A percentile compares a stretch with the other conserved stretches of the same genome.
Evolutionary conservation across 2,888 invertebrate species (phyloP).

Genomic region (Dilophus febrilis): DNA sequence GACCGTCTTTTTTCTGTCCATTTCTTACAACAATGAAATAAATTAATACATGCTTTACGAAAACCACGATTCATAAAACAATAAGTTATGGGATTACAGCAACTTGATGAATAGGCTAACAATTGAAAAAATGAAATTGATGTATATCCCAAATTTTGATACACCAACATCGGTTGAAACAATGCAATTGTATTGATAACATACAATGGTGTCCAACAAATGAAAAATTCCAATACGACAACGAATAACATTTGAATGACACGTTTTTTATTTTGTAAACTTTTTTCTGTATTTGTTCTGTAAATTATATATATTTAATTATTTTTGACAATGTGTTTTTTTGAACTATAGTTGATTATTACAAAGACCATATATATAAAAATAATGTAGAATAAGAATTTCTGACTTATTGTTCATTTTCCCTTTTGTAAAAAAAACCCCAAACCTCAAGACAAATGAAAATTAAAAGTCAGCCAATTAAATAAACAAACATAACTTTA

Average conservation of each 20-base stretch:
- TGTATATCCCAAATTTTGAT: conserved; percentile 51
- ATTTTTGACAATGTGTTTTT: too few species aligned
- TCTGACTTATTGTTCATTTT: too few species aligned
- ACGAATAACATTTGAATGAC: conserved; percentile 79
- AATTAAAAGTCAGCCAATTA: too few species aligned
- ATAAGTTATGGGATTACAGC: conserved; percentile 82
- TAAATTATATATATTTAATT: too few species aligned
- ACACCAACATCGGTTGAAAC: conserved; percentile 52
- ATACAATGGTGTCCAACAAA: conserved; percentile 80
- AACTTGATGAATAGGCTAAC: conserved; percentile 64
- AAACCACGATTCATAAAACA: conserved; percentile 86
- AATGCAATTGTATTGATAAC: conserved; percentile 59
- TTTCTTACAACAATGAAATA: conserved; percentile 48
- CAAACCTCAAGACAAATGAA: too few species aligned
- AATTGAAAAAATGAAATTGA: conserved; percentile 58
- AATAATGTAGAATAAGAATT: too few species aligned
- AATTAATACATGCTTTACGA: conserved; percentile 58
- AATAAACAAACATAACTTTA: too few species aligned
- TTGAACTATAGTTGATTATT: too few species aligned
- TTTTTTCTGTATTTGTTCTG: conserved; percentile 32
- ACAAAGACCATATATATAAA: too few species aligned
- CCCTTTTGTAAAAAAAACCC: too few species aligned
- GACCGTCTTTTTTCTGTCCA: conserved; percentile 21
- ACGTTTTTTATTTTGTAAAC: conserved; percentile 31
- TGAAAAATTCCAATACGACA: conserved; percentile 75